Conservation (phyloP, 2,888 invertebrate genomes). For the Agriopis marginaria region DNA sequence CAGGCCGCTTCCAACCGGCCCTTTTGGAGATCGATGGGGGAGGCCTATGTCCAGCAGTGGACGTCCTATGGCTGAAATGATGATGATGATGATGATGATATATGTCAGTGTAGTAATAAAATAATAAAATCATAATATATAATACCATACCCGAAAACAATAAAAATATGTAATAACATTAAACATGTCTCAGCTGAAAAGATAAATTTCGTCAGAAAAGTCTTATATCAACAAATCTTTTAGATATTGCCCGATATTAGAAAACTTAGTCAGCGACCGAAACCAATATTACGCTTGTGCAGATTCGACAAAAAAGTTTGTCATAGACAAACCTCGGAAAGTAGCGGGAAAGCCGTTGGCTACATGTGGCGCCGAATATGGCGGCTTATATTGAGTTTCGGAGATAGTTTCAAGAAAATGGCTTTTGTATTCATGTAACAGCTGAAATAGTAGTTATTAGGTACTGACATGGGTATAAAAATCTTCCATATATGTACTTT, state of each 20-base stretch:
- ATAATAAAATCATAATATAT: no score
- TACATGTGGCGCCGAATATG: conserved; percentile 50
- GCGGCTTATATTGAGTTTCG: conserved; percentile 46
- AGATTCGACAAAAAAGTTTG: conserved; percentile 52
- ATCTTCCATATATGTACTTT: neutral
- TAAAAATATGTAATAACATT: conserved; percentile 6
- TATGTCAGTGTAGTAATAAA: neutral
- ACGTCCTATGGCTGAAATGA: no score
- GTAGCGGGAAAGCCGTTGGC: conserved; percentile 44
- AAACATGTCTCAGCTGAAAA: conserved; percentile 16
- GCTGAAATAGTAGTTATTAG: conserved; percentile 5
- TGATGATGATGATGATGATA: no score
- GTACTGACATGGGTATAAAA: neutral
- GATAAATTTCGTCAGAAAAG: conserved; percentile 24
- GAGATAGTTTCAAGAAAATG: conserved; percentile 20
- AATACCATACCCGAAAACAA: conserved; percentile 1
- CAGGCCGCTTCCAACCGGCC: no score
- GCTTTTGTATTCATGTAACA: conserved; percentile 18
- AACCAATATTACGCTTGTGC: conserved; percentile 55
- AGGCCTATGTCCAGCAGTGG: no score
- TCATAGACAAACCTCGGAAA: conserved; percentile 56
- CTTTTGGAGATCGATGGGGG: no score
- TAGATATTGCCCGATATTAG: conserved; percentile 28
- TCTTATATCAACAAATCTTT: conserved; percentile 24
- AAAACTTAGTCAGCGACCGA: conserved; percentile 54